These are phyloP conservation scores for Sialis fuliginosa DNA, from an alignment of 2,888 invertebrate species.

Conservation along the genomic window DNA sequence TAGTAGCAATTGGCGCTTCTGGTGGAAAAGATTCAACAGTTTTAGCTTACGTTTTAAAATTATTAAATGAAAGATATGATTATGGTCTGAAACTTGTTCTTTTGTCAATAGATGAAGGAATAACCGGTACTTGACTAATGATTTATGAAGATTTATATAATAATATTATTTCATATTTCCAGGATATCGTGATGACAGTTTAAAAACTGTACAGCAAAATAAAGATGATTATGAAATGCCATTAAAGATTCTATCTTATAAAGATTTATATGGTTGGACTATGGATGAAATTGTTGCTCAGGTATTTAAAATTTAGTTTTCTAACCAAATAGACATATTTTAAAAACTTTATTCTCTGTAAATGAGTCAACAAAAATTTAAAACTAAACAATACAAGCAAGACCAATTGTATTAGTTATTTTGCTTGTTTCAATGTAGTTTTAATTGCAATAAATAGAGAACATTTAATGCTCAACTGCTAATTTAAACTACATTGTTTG, in stretches of 20 bases:
- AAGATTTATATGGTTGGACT: conserved; percentile 97
- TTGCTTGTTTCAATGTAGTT: no score
- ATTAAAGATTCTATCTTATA: conserved; percentile 87
- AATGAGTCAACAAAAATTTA: no score
- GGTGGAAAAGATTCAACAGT: conserved; percentile 97
- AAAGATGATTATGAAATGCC: conserved; percentile 85
- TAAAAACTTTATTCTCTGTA: no score
- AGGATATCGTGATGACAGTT: conserved; percentile 87
- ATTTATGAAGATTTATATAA: background rate
- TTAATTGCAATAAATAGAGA: no score
- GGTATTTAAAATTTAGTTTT: conserved; percentile 27
- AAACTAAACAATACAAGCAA: no score
- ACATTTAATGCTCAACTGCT: no score
- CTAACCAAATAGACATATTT: no score
- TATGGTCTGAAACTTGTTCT: conserved; percentile 82
- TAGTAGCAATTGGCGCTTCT: conserved; percentile 85
- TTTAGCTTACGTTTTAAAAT: conserved; percentile 80
- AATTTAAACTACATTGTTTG: no score
- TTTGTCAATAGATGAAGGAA: conserved; percentile 96
- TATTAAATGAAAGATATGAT: conserved; percentile 73
- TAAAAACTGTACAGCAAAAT: conserved; percentile 91
- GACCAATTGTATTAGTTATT: no score
- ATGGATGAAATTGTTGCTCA: conserved; percentile 94
- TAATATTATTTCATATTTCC: conserved; percentile 7
- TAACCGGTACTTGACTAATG: conserved; percentile 43